phyloP scores from a whole-genome alignment of 1,140 invertebrate genomes.

The Diuraphis noxia region DNA sequence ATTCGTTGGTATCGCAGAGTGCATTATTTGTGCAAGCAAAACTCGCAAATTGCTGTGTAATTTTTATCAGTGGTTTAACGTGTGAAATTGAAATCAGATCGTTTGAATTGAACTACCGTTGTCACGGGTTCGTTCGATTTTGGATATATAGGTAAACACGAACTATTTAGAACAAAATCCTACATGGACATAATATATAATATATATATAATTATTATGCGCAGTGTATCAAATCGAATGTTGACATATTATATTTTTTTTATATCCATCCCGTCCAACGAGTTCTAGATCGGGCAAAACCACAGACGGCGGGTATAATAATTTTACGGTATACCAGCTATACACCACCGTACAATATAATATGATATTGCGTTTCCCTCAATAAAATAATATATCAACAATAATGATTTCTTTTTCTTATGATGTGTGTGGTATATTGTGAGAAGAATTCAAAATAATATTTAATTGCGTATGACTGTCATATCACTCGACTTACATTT shows the following conservation, averaged over 20 bases:
- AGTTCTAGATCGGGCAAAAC: background rate
- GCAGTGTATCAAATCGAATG: background rate
- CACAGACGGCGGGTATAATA: background rate
- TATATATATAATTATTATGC: background rate
- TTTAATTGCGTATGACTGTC: background rate
- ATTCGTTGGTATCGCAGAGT: background rate
- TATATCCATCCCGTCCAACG: background rate
- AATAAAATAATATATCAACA: background rate
- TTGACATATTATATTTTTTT: background rate
- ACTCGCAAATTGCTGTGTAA: background rate
- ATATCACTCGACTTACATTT: background rate
- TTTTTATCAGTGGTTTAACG: background rate
- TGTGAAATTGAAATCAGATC: conserved; percentile 14
- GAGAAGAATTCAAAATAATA: background rate
- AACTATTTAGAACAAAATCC: background rate
- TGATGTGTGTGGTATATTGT: background rate
- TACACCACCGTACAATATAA: background rate
- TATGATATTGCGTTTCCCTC: background rate
- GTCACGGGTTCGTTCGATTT: background rate
- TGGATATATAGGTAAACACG: no score
- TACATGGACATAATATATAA: background rate
- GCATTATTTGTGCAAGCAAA: background rate
- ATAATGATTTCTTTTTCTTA: background rate
- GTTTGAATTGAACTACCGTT: conserved; percentile 1
- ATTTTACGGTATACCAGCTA: background rate